These are phyloP conservation scores for Ceriagrion tenellum DNA, from an alignment of 2,888 invertebrate genomes.

Conservation along the genomic window DNA sequence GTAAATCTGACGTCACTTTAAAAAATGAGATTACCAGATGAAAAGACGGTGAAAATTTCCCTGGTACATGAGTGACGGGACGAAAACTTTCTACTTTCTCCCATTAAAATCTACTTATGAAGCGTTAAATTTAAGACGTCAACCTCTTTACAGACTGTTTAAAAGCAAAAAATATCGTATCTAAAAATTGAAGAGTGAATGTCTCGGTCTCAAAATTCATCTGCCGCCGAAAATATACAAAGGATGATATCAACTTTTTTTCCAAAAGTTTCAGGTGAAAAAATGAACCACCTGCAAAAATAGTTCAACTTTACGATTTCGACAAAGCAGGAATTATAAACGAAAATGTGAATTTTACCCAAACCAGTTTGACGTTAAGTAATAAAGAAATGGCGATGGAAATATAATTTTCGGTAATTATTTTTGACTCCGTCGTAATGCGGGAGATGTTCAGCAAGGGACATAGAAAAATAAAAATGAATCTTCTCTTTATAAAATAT, in stretches of 20 bases:
- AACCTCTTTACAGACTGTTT: background rate
- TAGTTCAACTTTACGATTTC: background rate
- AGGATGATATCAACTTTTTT: background rate
- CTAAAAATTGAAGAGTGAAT: background rate
- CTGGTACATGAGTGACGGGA: background rate
- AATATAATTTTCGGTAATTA: background rate
- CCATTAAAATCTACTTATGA: background rate
- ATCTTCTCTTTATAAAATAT: no score
- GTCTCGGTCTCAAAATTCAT: background rate
- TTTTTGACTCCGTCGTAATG: no score
- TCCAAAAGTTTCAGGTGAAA: background rate
- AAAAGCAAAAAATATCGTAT: background rate
- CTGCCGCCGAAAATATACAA: background rate
- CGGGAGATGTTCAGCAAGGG: no score
- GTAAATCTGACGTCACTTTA: no score
- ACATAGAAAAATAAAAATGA: no score
- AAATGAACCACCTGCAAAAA: background rate
- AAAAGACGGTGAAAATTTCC: background rate
- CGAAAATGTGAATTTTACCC: background rate
- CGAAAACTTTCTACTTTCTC: background rate
- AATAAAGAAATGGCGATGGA: background rate
- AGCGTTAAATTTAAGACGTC: background rate
- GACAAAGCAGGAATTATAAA: background rate
- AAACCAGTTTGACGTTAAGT: background rate
- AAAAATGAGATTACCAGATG: no score